Evolutionary conservation across 2,888 invertebrate genomes (phyloP), one percentile per base, ranked within the genome.

Genomic region (Pachycephus smyrnensis): DNA sequence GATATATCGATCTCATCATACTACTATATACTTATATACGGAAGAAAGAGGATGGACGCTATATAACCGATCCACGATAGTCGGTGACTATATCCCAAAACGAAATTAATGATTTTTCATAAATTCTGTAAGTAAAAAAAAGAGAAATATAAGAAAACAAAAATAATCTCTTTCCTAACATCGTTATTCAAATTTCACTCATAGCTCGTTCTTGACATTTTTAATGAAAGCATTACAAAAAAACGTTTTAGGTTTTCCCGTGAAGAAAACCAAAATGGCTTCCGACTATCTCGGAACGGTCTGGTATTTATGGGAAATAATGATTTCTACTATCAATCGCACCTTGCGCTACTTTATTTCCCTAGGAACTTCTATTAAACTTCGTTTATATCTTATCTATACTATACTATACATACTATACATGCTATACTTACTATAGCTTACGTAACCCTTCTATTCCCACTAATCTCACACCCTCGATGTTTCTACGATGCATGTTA

Each of bases 401-500:
- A 75, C 73, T 73, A 78, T 55, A 75, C 37, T 35, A 78, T 68
- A 78, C 30, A 75, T 35, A 76, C 55, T 55, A 55, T 55, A 71
- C 32, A 15, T 69, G n/a, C 69, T 69, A 15, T 69, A 69, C 69
- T 69, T 71, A 71, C 32, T 71, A 55, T 55, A 55, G 23, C 55
- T 55, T 55, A 55, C 23, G 23, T 55, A 55, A 55, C 23, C 55
- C 55, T 55, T 85, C 85, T 82, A 69, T 82, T 80, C 84, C 84
- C 82, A 84, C 86, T 84, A 81, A 81, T 36, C 83, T 84, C 83
- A 84, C 85, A 84, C 86, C 84, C 86, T 88, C 85, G 84, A 86
- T 87, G 86, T 88, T 84, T 86, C 85, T 86, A 86, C 83, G 84
- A 55, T 86, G 87, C 87, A 87, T 88, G 88, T 36, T 33, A 55